Evolutionary conservation across 2,888 invertebrate species (phyloP), one percentile per base, ranked within the genome.

Genomic region (Ennomos quercinarius): DNA sequence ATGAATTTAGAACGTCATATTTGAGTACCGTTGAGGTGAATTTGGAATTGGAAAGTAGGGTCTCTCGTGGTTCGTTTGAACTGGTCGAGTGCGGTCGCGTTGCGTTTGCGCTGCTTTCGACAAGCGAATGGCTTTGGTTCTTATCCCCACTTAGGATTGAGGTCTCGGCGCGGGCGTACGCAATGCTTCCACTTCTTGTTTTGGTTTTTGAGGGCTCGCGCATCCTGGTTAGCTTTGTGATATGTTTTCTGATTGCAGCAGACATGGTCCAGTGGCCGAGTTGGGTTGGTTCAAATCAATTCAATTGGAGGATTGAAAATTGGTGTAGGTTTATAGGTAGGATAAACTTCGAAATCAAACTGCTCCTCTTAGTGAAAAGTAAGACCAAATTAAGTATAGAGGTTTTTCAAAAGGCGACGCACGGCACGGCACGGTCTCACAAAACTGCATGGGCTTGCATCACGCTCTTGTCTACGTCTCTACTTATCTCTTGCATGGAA

Each of bases 151-250:
- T 61, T 63, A 11, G 36, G 9, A 67, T 63, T 65, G 67, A 65
- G 67, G 67, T 67, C 65, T 67, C 39, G 10, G 34, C n/a, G n/a
- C n/a, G n/a, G n/a, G n/a, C 34, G 54, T 56, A 61, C 55, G 55
- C 59, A 53, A 54, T 38, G 43, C 36, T 58, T 61, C 63, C 54
- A 50, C 57, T 60, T 64, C 68, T 68, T 53, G 64, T 66, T 68
- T 68, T 66, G 68, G 68, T 38, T 68, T 66, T 64, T 53, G 68
- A 66, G 66, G 68, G 61, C 68, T 64, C 56, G 53, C 10, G 61
- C 67, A 64, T 68, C 66, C 68, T 64, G 66, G 62, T 63, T 65
- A 45, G 57, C 57, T 42, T 42, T 17, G 4, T 42, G 17, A 9
- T 9, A 9, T 27, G 10, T 44, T 44, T 10, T 34, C 27, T 27